These are phyloP conservation scores for Choristoneura fumiferana DNA, from an alignment of 1,140 invertebrate species.

Conservation along the genomic window DNA sequence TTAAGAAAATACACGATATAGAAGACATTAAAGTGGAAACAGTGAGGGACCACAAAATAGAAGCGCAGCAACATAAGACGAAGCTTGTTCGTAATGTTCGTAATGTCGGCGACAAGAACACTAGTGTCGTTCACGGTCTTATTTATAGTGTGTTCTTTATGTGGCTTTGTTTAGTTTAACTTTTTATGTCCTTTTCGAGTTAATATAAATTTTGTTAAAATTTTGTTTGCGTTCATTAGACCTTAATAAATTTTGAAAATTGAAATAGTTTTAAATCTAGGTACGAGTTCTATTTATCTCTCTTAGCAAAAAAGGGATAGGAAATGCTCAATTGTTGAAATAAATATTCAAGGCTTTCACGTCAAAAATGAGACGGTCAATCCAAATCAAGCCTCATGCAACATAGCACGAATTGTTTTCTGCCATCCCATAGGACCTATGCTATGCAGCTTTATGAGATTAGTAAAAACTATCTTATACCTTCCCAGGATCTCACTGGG, in stretches of 20 bases:
- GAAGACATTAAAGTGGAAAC: neutral
- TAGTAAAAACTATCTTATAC: no score
- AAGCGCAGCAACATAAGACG: neutral
- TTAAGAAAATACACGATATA: neutral
- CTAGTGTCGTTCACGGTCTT: neutral
- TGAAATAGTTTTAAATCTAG: neutral
- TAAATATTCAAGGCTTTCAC: no score
- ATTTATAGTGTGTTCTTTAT: neutral
- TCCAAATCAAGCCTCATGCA: no score
- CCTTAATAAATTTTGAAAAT: conserved; percentile 13
- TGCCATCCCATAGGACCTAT: no score
- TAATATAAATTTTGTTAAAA: neutral
- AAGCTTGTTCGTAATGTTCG: neutral
- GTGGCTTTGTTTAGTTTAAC: neutral
- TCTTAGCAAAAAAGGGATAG: no score
- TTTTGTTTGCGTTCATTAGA: neutral
- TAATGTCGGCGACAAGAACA: neutral
- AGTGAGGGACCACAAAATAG: neutral
- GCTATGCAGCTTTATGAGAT: no score
- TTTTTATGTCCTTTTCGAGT: neutral
- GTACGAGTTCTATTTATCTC: no score
- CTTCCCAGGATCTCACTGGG: no score
- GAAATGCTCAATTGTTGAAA: no score
- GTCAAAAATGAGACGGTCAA: no score
- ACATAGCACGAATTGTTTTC: no score